Conservation (phyloP, 1,140 invertebrate species). For the Rhyzopertha dominica region DNA sequence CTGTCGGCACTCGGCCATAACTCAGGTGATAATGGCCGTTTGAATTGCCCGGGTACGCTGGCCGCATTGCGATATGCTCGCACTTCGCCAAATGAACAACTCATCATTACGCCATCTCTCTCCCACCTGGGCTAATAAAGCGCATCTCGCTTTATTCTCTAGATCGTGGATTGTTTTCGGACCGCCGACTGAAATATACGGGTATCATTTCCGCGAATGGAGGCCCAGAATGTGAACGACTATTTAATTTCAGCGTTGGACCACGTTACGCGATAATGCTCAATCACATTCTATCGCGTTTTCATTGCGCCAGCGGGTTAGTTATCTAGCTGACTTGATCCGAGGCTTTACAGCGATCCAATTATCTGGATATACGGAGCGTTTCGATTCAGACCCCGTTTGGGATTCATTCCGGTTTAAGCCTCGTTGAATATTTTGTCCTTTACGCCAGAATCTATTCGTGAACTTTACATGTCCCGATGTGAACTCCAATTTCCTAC, state of each 20-base stretch:
- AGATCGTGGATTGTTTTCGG: constrained; percentile 34
- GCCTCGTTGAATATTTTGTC: constrained; percentile 34
- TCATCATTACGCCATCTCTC: constrained; percentile 28
- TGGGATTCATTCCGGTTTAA: constrained; percentile 35
- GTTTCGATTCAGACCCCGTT: constrained; percentile 35
- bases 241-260: constrained; percentile 15
- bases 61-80: constrained; percentile 37
- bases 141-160: constrained; percentile 18
- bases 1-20: constrained; percentile 36
- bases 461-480: too few relatives aligned
- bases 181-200: constrained; percentile 30
- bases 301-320: constrained; percentile 28
- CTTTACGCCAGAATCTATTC: constrained; percentile 14
- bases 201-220: constrained; percentile 26
- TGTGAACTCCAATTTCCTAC: too few relatives aligned
- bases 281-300: constrained; percentile 27
- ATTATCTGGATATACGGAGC: constrained; percentile 40
- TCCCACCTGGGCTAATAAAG: constrained; percentile 17
- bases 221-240: constrained; percentile 25
- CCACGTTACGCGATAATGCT: too few relatives aligned
- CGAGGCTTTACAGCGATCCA: constrained; percentile 34
- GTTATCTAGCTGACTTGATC: constrained; percentile 38
- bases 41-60: constrained; percentile 33
- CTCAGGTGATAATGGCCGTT: constrained; percentile 37
- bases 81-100: constrained; percentile 39